Evolutionary conservation across 2,888 invertebrate species (phyloP), one percentile per base, ranked within the genome.

Genomic region (Lepas anatifera): DNA sequence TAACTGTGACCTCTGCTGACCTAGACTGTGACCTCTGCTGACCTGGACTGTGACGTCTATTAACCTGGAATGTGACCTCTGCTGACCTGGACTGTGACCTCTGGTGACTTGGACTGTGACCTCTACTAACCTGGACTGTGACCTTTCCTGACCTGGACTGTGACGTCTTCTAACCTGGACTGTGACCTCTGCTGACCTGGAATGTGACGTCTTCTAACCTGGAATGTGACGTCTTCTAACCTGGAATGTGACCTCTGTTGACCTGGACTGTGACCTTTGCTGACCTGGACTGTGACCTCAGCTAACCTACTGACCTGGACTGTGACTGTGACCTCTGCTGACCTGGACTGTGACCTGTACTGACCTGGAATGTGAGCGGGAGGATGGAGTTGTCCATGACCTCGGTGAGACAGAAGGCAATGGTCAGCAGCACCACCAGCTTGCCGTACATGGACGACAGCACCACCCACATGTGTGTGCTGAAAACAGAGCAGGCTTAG

Each of bases 1-100:
- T 50, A n/a, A n/a, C n/a, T n/a, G 48, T n/a, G 37, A 18, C 41
- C n/a, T 70, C 18, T 22, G 37, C 48, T 70, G 25, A 46, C 32
- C n/a, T 48, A n/a, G n/a, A n/a, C n/a, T n/a, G n/a, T 2, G 16
- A 16, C 10, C 41, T 41, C 29, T 41, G 68, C 76, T 77, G 78
- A 84, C 84, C 80, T 84, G 84, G 50, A 83, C 79, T 63, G 81
- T 82, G 72, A 83, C n/a, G n/a, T n/a, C n/a, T n/a, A n/a, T n/a
- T n/a, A n/a, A n/a, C n/a, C n/a, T n/a, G n/a, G n/a, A n/a, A n/a
- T n/a, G n/a, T n/a, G n/a, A n/a, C n/a, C n/a, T n/a, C n/a, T 13
- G 48, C 6, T 48, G n/a, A 48, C 18, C 16, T 25, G 16, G n/a
- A n/a, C n/a, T n/a, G 48, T n/a, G 37, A 18, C 41, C n/a, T 70